A percentile compares a stretch with the other conserved stretches of the same genome.
phyloP scores from a whole-genome alignment of 2,888 invertebrate species.

The Neocrepidodera transversa region DNA sequence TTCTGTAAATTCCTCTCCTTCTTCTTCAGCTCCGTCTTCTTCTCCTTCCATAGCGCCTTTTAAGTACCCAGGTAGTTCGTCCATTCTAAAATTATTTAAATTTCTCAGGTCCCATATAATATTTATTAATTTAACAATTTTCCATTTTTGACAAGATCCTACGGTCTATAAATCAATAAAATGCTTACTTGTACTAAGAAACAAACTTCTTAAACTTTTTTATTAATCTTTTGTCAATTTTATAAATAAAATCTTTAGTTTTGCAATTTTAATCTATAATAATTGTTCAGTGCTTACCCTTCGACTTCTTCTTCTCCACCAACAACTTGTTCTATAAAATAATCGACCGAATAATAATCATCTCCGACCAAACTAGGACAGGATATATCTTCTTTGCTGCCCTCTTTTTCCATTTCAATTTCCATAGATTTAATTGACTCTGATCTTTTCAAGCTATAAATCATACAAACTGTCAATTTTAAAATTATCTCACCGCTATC shows the following conservation, averaged over 20 bases:
- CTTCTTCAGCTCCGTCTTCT: constrained; percentile 12
- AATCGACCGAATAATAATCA: constrained; percentile 42
- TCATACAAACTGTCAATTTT: too few species aligned
- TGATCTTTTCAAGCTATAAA: constrained; percentile 1
- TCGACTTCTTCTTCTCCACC: constrained; percentile 16
- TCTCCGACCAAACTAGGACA: constrained; percentile 49
- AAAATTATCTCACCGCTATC: constrained; percentile 16
- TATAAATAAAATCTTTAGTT: too few species aligned
- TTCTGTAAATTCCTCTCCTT: not conserved
- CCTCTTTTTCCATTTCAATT: constrained; percentile 34
- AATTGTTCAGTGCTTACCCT: too few species aligned
- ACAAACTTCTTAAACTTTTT: too few species aligned
- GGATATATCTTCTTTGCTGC: constrained; percentile 45
- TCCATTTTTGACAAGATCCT: too few species aligned
- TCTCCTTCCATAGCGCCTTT: not conserved
- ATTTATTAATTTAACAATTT: too few species aligned
- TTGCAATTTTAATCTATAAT: too few species aligned
- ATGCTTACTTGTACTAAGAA: too few species aligned
- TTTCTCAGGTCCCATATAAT: too few species aligned
- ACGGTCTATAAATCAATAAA: too few species aligned
- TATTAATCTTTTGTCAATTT: too few species aligned
- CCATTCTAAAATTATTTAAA: not conserved
- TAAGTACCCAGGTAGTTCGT: not conserved
- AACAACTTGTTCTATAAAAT: constrained; percentile 19
- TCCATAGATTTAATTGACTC: constrained; percentile 25